Evolutionary conservation across 2,113 vertebrate species (phyloP), one percentile per base, ranked within the genome.

Genomic region (Montifringilla adamsi): DNA sequence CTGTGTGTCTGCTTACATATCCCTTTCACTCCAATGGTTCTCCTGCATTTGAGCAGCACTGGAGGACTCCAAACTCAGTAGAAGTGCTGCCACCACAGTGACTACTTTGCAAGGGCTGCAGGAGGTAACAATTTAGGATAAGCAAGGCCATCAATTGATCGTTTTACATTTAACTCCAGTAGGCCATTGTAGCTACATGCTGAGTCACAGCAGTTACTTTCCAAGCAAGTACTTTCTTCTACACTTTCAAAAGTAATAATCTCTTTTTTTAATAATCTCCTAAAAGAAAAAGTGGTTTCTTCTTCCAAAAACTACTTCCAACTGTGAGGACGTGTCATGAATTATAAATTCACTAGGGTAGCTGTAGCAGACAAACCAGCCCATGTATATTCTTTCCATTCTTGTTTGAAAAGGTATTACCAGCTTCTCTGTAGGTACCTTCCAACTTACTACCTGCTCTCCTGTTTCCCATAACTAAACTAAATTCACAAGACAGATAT

Each of bases 221-320:
- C 81, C 66, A 87, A 95, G 72, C 46, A 50, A 96, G 67, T 39
- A 55, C 67, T 90, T 86, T 35, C 39, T 55, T 90, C 55, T 43
- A 6, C 50, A 93, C 90, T 95, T 94, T 95, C 74, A 80, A 95
- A 97, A 97, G 69, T 33, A 49, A 55, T 63, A 37, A 74, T 76
- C 30, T 30, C 70, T 62, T 64, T 81, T 89, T 39, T 64, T 5
- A 76, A 91, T 60, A 74, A 72, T 33, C 31, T 82, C 64, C 23
- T 84, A 79, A 95, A 96, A 97, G 64, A 56, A 83, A 91, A 94
- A 89, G 41, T 52, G 27, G 24, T 43, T 95, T 78, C 31, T 94
- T 93, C 78, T 95, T 82, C 92, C 85, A 89, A 96, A 95, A 92
- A 80, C 90, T 95, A 74, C 95, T 88, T 91, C 84, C 77, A 91